A percentile compares a stretch with the other conserved stretches of the same genome.
These are phyloP conservation scores for Sphyrna mokarran DNA, from an alignment of 2,113 vertebrate species.

Conservation along the genomic window DNA sequence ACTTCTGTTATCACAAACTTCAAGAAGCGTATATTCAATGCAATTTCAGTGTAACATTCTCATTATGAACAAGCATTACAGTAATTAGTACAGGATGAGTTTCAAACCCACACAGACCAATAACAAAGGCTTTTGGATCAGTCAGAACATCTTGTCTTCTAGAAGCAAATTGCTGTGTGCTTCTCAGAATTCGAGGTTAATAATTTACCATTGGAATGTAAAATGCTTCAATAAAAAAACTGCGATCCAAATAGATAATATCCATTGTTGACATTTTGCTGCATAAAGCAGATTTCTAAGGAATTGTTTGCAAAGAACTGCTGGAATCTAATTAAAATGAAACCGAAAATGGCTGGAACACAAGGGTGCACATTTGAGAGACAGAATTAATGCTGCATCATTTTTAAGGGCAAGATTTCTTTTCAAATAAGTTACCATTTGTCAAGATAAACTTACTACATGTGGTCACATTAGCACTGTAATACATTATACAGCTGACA, in stretches of 20 bases:
- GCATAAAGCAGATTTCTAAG: not conserved
- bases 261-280: not conserved
- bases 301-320: not conserved
- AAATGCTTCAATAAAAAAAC: not conserved
- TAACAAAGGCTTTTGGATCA: not conserved
- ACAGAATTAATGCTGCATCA: not conserved
- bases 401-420: not conserved
- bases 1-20: not conserved
- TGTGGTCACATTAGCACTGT: not conserved
- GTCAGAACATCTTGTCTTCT: not conserved
- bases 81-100: not conserved
- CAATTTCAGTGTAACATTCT: too few relatives aligned
- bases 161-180: not conserved
- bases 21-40: not conserved
- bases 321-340: constrained; percentile 5
- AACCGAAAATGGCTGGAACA: not conserved
- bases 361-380: not conserved
- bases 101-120: not conserved
- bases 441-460: not conserved
- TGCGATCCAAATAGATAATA: not conserved
- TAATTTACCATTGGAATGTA: constrained; percentile 7
- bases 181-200: not conserved
- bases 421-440: not conserved
- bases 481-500: not conserved
- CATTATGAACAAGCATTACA: not conserved